Percentiles rank a stretch among this genome's conserved stretches.
Evolutionary conservation across 1,140 invertebrate species (phyloP).

Genomic region (Metopolophium dirhodum): DNA sequence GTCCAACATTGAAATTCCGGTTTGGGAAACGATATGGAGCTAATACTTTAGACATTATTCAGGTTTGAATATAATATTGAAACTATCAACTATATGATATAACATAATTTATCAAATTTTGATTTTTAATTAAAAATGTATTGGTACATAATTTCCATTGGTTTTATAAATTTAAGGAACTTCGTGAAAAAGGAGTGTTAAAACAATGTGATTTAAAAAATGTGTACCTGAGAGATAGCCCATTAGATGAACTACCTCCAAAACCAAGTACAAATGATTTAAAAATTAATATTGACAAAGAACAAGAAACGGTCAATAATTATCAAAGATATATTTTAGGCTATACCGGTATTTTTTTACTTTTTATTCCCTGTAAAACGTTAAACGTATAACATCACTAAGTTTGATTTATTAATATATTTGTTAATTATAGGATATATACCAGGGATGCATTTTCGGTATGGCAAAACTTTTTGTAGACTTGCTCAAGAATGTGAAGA

Average conservation of each 20-base stretch:
- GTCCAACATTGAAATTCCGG: constrained; percentile 74
- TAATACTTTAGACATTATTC: constrained; percentile 73
- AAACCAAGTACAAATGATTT: constrained; percentile 18
- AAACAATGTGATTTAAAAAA: constrained; percentile 53
- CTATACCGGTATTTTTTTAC: constrained; percentile 41
- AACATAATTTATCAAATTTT: background rate
- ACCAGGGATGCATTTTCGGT: constrained; percentile 69
- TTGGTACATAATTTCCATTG: background rate
- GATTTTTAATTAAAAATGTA: background rate
- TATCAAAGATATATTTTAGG: constrained; percentile 53
- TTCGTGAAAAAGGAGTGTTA: constrained; percentile 49
- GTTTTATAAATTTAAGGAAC: constrained; percentile 39
- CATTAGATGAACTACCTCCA: constrained; percentile 22
- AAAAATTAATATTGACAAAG: constrained; percentile 51
- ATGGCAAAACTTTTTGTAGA: constrained; percentile 73
- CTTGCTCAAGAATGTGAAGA: constrained; percentile 74
- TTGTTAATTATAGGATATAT: constrained; percentile 66
- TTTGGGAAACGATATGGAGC: constrained; percentile 75
- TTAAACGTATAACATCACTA: background rate
- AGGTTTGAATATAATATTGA: constrained; percentile 62
- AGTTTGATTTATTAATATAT: background rate
- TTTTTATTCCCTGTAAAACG: background rate
- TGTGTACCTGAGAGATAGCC: background rate
- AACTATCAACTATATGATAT: background rate
- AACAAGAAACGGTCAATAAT: constrained; percentile 44